phyloP scores from a whole-genome alignment of 1,140 invertebrate genomes.

The Andricus grossulariae region DNA sequence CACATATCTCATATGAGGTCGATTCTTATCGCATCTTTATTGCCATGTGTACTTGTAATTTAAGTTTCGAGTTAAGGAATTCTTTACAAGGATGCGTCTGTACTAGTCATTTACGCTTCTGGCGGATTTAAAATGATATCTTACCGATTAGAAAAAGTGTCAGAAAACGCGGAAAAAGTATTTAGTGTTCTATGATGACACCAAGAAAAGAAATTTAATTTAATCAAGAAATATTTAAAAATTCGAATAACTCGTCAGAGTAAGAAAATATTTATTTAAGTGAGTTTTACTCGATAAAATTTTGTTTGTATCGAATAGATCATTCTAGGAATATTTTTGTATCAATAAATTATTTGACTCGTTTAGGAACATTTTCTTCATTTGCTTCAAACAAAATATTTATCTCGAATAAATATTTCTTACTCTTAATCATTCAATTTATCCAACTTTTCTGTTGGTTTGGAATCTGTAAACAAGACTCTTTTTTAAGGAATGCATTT shows the following conservation, averaged over 20 bases:
- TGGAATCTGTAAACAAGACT: slow-evolving; percentile 1
- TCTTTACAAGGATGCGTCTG: slow-evolving; percentile 42
- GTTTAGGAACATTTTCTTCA: no score
- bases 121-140: slow-evolving; percentile 32
- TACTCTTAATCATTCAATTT: no score
- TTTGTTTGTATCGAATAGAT: no score
- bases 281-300: no score
- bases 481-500: not conserved
- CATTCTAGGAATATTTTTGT: no score
- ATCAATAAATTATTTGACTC: no score
- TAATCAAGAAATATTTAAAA: not conserved
- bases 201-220: not conserved
- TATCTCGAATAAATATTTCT: no score
- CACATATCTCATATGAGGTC: not conserved
- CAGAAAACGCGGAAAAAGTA: not conserved
- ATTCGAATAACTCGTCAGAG: not conserved
- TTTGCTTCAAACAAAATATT: no score
- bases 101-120: slow-evolving; percentile 49
- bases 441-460: not conserved
- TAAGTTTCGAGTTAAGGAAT: slow-evolving; percentile 4
- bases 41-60: slow-evolving; percentile 26
- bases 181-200: not conserved
- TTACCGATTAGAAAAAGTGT: slow-evolving; percentile 1
- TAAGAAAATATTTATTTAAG: no score
- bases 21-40: slow-evolving; percentile 7